These are phyloP conservation scores for Plecturocebus donacophilus DNA, from an alignment of 2,113 vertebrate species.

Conservation along the genomic window DNA sequence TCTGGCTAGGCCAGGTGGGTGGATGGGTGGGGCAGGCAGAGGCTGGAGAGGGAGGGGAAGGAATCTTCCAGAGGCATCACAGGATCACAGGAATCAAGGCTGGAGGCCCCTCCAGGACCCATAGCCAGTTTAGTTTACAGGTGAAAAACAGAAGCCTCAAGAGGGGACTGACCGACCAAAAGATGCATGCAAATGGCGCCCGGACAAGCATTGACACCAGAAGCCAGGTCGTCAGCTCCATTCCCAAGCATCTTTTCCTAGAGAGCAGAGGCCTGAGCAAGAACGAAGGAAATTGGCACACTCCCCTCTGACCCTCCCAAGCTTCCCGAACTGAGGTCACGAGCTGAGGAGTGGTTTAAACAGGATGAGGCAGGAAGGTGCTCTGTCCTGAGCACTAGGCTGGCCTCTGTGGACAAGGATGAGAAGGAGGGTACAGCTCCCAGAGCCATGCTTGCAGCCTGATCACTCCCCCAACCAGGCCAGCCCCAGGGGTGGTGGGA, in stretches of 20 bases:
- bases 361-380: not conserved
- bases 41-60: not conserved
- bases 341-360: not conserved
- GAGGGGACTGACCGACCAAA: not conserved
- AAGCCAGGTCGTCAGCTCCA: not conserved
- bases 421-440: not conserved
- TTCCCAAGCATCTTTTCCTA: not conserved
- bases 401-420: not conserved
- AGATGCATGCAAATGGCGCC: not conserved
- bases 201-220: not conserved
- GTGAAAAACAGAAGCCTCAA: not conserved
- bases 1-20: slow-evolving; percentile 41
- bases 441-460: not conserved
- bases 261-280: not conserved
- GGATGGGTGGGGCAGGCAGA: not conserved
- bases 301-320: not conserved
- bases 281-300: not conserved
- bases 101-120: not conserved
- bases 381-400: not conserved
- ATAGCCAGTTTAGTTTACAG: not conserved
- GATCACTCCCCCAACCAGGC: not conserved
- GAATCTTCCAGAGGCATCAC: not conserved
- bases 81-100: not conserved
- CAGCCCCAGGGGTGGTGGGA: too few relatives aligned
- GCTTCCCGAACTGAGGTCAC: not conserved